A percentile compares a stretch with the other conserved stretches of the same genome.
Conservation (phyloP, 2,113 vertebrate species). For the Chiloscyllium plagiosum region DNA sequence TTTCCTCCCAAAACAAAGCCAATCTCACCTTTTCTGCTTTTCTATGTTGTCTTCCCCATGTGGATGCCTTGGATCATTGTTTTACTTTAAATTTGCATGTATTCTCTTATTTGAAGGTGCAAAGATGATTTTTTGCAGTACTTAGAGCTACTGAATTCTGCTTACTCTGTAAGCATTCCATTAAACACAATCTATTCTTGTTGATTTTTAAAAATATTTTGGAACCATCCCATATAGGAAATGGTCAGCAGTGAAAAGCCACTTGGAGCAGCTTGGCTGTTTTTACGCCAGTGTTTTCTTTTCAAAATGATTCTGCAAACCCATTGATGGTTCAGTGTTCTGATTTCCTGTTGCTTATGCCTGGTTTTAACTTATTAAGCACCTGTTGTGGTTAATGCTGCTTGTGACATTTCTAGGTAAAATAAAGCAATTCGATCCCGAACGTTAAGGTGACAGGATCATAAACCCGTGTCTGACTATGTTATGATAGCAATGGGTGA, state of each 20-base stretch:
- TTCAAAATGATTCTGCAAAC: not conserved
- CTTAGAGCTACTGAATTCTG: not conserved
- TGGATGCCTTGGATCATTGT: not conserved
- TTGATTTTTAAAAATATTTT: not conserved
- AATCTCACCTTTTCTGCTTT: not conserved
- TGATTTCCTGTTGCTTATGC: not conserved
- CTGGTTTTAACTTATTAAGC: slow-evolving; percentile 20
- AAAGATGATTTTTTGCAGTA: not conserved
- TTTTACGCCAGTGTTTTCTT: not conserved
- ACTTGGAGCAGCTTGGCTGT: not conserved
- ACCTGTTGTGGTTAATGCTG: slow-evolving; percentile 32
- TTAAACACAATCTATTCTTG: not conserved
- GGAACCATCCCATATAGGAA: not conserved
- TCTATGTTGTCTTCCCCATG: not conserved
- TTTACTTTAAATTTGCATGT: not conserved
- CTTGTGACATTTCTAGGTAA: slow-evolving; percentile 35
- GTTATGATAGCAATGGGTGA: slow-evolving; percentile 33
- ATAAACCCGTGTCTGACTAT: slow-evolving; percentile 34
- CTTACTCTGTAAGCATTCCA: not conserved
- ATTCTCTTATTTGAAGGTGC: not conserved
- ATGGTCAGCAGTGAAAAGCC: slow-evolving; percentile 1
- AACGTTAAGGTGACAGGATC: slow-evolving; percentile 32
- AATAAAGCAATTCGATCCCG: slow-evolving; percentile 30
- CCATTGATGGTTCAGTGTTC: slow-evolving; percentile 5
- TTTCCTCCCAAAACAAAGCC: not conserved